These are phyloP conservation scores for Microhierax caerulescens DNA, from an alignment of 2,797 vertebrate species.

Conservation along the genomic window DNA sequence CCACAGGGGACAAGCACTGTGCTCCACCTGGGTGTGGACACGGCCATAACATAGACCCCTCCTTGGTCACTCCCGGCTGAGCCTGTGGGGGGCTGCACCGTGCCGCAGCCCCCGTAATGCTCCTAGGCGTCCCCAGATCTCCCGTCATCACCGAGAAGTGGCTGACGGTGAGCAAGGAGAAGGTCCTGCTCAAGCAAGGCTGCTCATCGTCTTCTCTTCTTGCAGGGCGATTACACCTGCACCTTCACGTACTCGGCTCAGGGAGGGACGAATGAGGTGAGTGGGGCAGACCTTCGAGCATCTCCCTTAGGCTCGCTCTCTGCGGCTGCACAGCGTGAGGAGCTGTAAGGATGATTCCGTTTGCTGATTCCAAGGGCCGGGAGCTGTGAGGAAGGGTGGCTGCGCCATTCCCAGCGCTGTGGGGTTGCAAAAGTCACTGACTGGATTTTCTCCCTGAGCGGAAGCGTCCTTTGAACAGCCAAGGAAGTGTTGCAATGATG, in stretches of 20 bases:
- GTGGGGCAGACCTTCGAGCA: background rate
- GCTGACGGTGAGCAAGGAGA: background rate
- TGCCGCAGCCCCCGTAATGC: fast-evolving
- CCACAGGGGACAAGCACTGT: background rate
- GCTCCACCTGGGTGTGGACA: too few species aligned
- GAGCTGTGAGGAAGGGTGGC: background rate
- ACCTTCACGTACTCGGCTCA: conserved; percentile 93
- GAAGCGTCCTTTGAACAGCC: fast-evolving
- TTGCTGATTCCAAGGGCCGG: background rate
- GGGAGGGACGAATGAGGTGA: conserved; percentile 97
- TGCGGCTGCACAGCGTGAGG: fast-evolving
- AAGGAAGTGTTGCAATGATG: background rate
- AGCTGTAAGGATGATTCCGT: fast-evolving
- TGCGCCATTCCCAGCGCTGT: fast-evolving
- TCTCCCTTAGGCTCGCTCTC: fast-evolving
- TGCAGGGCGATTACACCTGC: conserved; percentile 84
- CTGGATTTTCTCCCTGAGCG: background rate
- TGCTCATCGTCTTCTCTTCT: background rate
- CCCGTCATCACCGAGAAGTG: fast-evolving
- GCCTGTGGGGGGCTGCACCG: fast-evolving
- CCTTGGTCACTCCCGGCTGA: background rate
- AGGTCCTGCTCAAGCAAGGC: fast-evolving
- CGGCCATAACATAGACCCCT: background rate
- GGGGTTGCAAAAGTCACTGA: background rate
- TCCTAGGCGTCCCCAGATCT: background rate